phyloP scores from a whole-genome alignment of 2,113 vertebrate species.

The Aptenodytes forsteri region DNA sequence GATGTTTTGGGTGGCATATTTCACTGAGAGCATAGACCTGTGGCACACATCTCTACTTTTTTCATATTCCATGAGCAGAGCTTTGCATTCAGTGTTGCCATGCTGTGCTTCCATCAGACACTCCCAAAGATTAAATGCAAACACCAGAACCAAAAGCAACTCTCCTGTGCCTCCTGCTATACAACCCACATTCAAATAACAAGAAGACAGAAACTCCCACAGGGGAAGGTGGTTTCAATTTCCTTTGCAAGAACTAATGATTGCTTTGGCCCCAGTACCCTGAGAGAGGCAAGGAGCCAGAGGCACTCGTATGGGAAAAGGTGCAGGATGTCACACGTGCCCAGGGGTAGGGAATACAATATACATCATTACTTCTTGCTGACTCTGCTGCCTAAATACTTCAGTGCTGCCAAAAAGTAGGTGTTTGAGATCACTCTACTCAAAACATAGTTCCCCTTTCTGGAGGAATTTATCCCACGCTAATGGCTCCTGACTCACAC shows the following conservation, averaged over 20 bases:
- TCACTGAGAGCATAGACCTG: not conserved
- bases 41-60: not conserved
- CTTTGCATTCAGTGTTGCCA: not conserved
- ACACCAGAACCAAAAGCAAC: not conserved
- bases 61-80: not conserved
- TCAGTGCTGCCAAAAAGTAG: not conserved
- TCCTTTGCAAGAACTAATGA: not conserved
- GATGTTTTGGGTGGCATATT: not conserved
- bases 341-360: not conserved
- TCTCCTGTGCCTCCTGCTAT: not conserved
- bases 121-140: not conserved
- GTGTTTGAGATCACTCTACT: not conserved
- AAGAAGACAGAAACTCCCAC: not conserved
- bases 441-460: not conserved
- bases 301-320: not conserved
- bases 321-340: not conserved
- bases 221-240: not conserved
- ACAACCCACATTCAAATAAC: not conserved
- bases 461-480: not conserved
- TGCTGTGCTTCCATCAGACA: not conserved
- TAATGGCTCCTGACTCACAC: not conserved
- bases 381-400: not conserved
- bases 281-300: not conserved
- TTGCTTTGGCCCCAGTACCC: conserved; percentile 6
- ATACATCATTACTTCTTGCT: not conserved